Evolutionary conservation across 2,888 invertebrate species (phyloP), one percentile per base, ranked within the genome.

Genomic region (Tenthredo distinguenda): DNA sequence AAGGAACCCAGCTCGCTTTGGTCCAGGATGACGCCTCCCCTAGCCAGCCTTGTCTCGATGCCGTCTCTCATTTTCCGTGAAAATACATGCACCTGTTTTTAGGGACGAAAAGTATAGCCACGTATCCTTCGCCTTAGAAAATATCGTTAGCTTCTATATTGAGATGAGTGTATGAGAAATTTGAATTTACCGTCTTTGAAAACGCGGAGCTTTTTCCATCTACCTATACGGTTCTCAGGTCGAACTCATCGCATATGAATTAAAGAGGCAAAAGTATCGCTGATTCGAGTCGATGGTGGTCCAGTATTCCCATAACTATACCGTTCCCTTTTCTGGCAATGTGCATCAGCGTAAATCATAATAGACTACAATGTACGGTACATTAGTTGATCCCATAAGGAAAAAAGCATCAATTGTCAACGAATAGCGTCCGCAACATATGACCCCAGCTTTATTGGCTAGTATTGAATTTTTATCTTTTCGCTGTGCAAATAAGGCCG

Each of bases 401-500:
- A 83, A 83, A 83, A 68, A 83, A 68, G 82, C 82, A 83, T 83
- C 82, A 47, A 83, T 83, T 83, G 37, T 65, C 68, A 68, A 83
- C n/a, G 65, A 83, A 83, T 47, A 68, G 47, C 65, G 43, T n/a
- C 21, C 47, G 65, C 65, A 83, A 87, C 85, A 88, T 87, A 87
- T 87, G 84, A 55, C 76, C 74, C 86, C 87, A 68, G 87, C 87
- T 92, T 92, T 92, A 91, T 92, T 89, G 90, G 88, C 87, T 86
- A 87, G 87, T 90, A 88, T 89, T 91, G 91, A 92, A 93, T 93
- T 93, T 93, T 92, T 92, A 93, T 93, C 88, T 88, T 85, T 88
- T 89, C 90, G 88, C 87, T 90, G 90, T 90, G 89, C 89, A 91
- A 91, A 91, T 91, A 89, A 87, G 88, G 86, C 87, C 88, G 88